Percentiles rank a stretch among this genome's conserved stretches.
These are phyloP conservation scores for Hirudinaria manillensis DNA, from an alignment of 2,888 invertebrate species.

Conservation along the genomic window DNA sequence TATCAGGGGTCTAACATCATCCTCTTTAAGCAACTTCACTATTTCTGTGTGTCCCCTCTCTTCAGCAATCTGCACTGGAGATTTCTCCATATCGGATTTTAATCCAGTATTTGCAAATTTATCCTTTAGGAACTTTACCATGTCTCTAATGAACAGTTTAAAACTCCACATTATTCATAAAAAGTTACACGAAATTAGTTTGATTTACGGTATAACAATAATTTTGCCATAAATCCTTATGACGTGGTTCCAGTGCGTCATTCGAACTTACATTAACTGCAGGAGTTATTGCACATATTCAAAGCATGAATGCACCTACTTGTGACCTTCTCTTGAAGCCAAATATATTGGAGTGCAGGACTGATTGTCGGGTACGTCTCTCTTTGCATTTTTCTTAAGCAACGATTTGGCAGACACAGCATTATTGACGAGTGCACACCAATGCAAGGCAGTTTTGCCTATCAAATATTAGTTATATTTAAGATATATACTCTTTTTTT, in stretches of 20 bases:
- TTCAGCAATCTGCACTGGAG: conserved; percentile 85
- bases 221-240: background rate
- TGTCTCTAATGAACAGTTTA: conserved; percentile 63
- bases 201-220: too few relatives aligned
- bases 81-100: conserved; percentile 92
- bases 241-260: background rate
- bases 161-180: background rate
- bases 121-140: conserved; percentile 81
- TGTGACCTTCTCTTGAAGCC: conserved; percentile 83
- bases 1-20: background rate
- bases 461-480: conserved; percentile 28
- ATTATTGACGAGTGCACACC: conserved; percentile 95
- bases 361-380: conserved; percentile 93
- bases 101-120: conserved; percentile 91
- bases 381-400: conserved; percentile 79
- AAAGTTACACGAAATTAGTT: background rate
- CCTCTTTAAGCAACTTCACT: conserved; percentile 11
- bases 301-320: background rate
- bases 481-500: background rate
- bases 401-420: conserved; percentile 83
- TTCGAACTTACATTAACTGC: background rate
- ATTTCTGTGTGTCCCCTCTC: conserved; percentile 88
- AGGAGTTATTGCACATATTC: background rate
- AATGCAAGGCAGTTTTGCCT: conserved; percentile 87
- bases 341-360: conserved; percentile 94